phyloP scores from a whole-genome alignment of 64 coral and sea anemone species.

The Actinia tenebrosa region DNA sequence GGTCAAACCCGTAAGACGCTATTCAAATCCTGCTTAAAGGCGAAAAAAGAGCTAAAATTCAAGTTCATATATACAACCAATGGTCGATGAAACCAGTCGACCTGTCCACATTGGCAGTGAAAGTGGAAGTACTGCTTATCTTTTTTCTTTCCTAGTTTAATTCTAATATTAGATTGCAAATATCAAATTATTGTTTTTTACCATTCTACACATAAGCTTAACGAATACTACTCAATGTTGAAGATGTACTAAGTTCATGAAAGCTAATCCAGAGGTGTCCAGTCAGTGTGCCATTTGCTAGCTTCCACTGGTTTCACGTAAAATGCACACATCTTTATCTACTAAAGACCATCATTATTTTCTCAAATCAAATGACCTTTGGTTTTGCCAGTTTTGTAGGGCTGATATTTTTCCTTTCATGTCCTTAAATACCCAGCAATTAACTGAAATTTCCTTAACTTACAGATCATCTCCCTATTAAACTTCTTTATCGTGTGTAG shows the following conservation, averaged over 20 bases:
- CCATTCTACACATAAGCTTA: no score
- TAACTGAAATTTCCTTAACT: not conserved
- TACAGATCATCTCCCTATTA: no score
- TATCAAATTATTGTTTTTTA: no score
- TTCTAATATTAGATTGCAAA: no score
- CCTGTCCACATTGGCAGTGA: no score
- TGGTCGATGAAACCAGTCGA: no score
- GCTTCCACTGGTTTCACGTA: not conserved
- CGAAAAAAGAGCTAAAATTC: no score
- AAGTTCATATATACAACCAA: no score
- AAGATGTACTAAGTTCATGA: not conserved
- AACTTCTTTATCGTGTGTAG: no score
- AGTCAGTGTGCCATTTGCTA: not conserved
- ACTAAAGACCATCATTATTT: not conserved
- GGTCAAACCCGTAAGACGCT: no score
- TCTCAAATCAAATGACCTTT: not conserved
- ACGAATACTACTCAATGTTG: not conserved
- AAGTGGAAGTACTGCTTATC: no score
- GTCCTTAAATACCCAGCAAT: not conserved
- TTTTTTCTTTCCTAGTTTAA: not conserved
- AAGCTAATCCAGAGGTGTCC: not conserved
- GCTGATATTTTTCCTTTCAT: not conserved
- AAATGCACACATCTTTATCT: not conserved
- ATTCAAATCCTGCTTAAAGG: no score
- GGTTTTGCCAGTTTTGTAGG: not conserved